A percentile compares a stretch with the other conserved stretches of the same genome.
These are phyloP conservation scores for Mus spicilegus DNA, from an alignment of 2,113 vertebrate genomes.

Conservation along the genomic window DNA sequence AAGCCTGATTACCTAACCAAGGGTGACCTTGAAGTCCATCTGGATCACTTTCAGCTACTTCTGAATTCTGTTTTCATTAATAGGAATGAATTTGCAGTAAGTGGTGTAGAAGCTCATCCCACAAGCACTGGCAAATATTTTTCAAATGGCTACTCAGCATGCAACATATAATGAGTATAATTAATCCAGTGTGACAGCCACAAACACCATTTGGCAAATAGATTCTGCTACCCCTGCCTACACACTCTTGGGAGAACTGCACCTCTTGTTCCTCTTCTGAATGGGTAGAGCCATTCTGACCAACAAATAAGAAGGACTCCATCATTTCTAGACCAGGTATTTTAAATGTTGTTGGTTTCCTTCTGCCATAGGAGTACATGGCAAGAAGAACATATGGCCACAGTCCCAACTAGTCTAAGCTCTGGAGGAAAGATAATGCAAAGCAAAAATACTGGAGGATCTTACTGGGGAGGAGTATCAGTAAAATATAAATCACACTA, in stretches of 20 bases:
- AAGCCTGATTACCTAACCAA: constrained; percentile 16
- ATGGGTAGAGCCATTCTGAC: background rate
- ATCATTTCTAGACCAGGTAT: background rate
- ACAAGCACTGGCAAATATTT: background rate
- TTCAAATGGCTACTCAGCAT: background rate
- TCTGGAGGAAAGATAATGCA: background rate
- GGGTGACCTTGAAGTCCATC: background rate
- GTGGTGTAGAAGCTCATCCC: background rate
- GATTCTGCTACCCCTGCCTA: background rate
- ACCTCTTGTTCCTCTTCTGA: background rate
- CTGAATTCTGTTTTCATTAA: constrained; percentile 26
- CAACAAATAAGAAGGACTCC: background rate
- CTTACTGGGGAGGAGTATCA: background rate
- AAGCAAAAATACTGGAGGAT: background rate
- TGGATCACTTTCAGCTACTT: constrained; percentile 17
- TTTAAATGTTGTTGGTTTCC: constrained; percentile 5
- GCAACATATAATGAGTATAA: background rate
- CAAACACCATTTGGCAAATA: background rate
- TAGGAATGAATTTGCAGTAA: constrained; percentile 22
- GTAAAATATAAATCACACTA: background rate
- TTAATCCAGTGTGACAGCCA: background rate
- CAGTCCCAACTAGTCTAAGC: background rate
- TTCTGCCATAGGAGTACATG: background rate
- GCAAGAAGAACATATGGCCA: background rate
- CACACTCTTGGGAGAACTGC: background rate